Evolutionary conservation across 2,888 invertebrate species (phyloP), one percentile per base, ranked within the genome.

Genomic region (Spicauda simplicius): DNA sequence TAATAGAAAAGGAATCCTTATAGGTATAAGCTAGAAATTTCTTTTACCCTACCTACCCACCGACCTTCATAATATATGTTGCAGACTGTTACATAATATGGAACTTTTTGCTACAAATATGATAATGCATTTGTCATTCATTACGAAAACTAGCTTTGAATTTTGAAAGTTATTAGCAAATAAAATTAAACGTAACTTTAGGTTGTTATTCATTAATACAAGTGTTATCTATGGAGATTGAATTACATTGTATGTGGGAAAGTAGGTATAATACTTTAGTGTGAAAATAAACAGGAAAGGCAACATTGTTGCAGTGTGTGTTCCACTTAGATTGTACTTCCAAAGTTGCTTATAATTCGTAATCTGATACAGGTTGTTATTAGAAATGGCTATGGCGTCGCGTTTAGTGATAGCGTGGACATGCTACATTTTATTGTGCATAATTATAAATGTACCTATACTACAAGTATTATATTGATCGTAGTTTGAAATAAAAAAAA

Each of bases 281-380:
- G 59, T 68, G 41, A 75, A 73, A 75, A 72, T 80, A 84, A 86
- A 85, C 84, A 85, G 83, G 83, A 84, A 84, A 76, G 76, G 64
- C 37, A 75, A 80, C 77, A 77, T 66, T 77, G 78, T 81, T 77
- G 77, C 77, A 72, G 54, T 33, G 45, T 20, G 53, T 54, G 59
- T 37, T 52, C 25, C n/a, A 59, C 59, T 48, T 10, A 33, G 52
- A 16, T 53, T 64, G 41, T 58, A 33, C n/a, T 57, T 57, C 65
- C 52, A 69, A 57, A 58, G 71, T 71, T 73, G 70, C 71, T 71
- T 64, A 71, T 71, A 73, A 77, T 75, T 75, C 70, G 80, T 77
- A 80, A 82, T 77, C 73, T 70, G 76, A 81, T 76, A 78, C 74
- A 33, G 56, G 68, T 63, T 74, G 74, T 76, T 72, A 74, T 75